Evolutionary conservation across 1,140 invertebrate genomes (phyloP).

Genomic region (Maniola jurtina): DNA sequence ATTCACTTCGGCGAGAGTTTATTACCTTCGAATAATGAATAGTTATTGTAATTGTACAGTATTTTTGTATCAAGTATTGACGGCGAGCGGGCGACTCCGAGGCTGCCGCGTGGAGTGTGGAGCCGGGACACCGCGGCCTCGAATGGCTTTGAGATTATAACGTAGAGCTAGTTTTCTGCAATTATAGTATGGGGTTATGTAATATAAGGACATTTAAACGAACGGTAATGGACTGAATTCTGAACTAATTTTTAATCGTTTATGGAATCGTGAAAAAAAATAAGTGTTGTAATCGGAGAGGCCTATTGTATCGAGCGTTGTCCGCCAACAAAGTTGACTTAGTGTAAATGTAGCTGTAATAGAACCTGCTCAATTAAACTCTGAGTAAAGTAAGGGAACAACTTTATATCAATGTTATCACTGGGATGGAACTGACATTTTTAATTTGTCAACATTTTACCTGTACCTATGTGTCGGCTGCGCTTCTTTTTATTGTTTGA

Average conservation of each 20-base stretch:
- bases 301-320: conserved; percentile 61
- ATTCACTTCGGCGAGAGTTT: conserved; percentile 59
- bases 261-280: conserved; percentile 71
- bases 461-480: not conserved
- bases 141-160: conserved; percentile 67
- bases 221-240: conserved; percentile 69
- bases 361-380: conserved; percentile 73
- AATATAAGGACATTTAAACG: conserved; percentile 68
- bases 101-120: conserved; percentile 19
- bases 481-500: not conserved
- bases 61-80: conserved; percentile 78
- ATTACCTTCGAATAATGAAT: conserved; percentile 65
- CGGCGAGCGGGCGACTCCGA: conserved; percentile 42
- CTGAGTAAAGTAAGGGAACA: conserved; percentile 65
- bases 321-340: conserved; percentile 73
- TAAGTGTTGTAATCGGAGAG: conserved; percentile 56
- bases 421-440: conserved; percentile 47
- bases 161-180: conserved; percentile 66
- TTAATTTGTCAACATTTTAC: conserved; percentile 25
- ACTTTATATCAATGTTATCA: conserved; percentile 47
- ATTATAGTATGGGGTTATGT: conserved; percentile 72
- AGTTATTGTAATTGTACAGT: conserved; percentile 73
- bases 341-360: conserved; percentile 70
- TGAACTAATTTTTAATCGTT: conserved; percentile 71
- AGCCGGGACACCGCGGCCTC: conserved; percentile 23